Base-by-base conservation (phyloP, 2,113 vertebrate species). In the Pogona vitticeps region DNA sequence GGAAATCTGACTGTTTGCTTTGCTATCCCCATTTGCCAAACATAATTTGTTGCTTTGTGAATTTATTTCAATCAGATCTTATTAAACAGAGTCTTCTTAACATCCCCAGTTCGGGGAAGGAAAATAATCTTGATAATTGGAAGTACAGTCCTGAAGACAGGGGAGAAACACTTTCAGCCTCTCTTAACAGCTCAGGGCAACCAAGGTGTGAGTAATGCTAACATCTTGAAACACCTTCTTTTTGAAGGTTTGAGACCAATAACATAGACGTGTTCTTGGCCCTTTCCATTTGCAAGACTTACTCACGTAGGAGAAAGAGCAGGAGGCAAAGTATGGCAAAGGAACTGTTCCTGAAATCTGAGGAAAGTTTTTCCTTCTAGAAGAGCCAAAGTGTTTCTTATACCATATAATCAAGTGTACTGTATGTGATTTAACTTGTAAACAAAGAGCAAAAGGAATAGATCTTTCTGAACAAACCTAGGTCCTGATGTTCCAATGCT, bases 1-100 rank as follows among this genome's bases (percentile, higher is more conserved):
- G 97, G 96, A 97, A 97, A 94, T 95, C 93, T 91, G 94, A 94
- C 91, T 95, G 92, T 95, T 96, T 96, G 95, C 93, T 96, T 96
- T 96, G 95, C 90, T 89, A 92, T 95, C 91, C 94, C 88, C 93
- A 88, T 95, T 93, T 95, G 96, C 96, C 94, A 96, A 96, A 95
- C 92, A 92, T 92, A 95, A 96, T 96, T 94, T 95, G 95, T 96
- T 97, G 95, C 93, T 93, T 94, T 92, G 94, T 95, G 93, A 94
- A 93, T 96, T 95, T 94, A 95, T 94, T 96, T 96, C 95, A 95
- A 96, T 96, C 95, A 93, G 91, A 91, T 71, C 75, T 85, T 88
- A 93, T 94, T 94, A 94, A 94, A 95, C 88, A 91, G 80, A 81
- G 26, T 88, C 90, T 95, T 93, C 91, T 94, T 82, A 94, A 94